Percentiles rank a stretch among this genome's conserved stretches.
Conservation (phyloP, 2,113 vertebrate species). For the Tor tambroides region DNA sequence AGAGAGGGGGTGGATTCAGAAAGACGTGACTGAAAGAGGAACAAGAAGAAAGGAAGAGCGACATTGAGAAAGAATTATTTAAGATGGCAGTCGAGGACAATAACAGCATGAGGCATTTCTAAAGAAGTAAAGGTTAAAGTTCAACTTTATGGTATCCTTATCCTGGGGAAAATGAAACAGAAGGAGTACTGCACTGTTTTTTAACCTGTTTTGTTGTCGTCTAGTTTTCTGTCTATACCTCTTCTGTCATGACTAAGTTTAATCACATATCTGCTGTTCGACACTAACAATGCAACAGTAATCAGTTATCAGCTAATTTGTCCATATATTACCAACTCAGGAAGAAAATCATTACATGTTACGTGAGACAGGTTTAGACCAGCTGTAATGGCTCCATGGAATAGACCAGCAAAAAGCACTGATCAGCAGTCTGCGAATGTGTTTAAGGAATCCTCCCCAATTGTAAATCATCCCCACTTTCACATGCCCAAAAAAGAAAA, state of each 20-base stretch:
- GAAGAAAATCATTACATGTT: background rate
- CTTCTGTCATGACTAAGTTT: background rate
- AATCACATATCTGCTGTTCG: background rate
- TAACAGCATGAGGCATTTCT: conserved; percentile 5
- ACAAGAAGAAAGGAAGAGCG: conserved; percentile 17
- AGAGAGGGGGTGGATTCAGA: conserved; percentile 24
- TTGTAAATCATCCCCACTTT: conserved; percentile 13
- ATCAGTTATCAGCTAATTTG: background rate
- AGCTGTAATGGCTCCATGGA: background rate
- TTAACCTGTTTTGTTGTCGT: background rate
- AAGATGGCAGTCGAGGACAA: conserved; percentile 18
- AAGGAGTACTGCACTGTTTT: background rate
- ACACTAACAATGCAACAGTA: background rate
- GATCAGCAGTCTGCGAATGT: conserved; percentile 10
- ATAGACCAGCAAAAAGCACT: background rate
- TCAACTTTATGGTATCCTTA: conserved; percentile 31
- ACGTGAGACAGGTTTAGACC: background rate
- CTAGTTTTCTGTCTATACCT: background rate
- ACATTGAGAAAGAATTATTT: conserved; percentile 29
- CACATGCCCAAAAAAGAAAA: conserved; percentile 1
- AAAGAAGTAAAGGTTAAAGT: conserved; percentile 35
- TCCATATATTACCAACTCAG: background rate
- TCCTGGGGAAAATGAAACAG: background rate
- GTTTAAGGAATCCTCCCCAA: conserved; percentile 2
- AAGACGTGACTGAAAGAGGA: background rate